Percentiles rank a stretch among this genome's conserved stretches.
These are phyloP conservation scores for Hephaestus fuliginosus DNA, from an alignment of 2,797 vertebrate species.

Conservation along the genomic window DNA sequence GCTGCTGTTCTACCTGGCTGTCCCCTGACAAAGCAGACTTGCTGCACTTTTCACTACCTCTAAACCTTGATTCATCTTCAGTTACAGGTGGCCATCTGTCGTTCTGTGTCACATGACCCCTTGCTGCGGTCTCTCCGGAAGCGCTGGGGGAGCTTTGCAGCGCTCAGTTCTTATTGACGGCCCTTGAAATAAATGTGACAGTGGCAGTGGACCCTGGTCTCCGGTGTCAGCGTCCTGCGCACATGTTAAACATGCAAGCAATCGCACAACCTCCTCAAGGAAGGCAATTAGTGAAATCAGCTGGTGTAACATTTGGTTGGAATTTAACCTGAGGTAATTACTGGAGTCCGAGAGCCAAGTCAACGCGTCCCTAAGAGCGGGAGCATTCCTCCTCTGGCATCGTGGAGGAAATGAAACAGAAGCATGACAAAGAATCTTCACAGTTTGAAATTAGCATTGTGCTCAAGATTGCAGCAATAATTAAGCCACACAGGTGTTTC, in stretches of 20 bases:
- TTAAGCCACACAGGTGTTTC: conserved; percentile 56
- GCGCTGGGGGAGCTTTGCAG: neutral
- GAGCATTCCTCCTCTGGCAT: conserved; percentile 15
- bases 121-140: neutral
- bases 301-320: conserved; percentile 52
- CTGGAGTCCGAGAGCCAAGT: conserved; percentile 24
- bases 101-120: neutral
- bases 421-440: conserved; percentile 37
- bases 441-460: conserved; percentile 17
- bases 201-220: neutral
- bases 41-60: no score
- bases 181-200: neutral
- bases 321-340: conserved; percentile 53
- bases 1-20: no score
- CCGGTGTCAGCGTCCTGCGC: neutral
- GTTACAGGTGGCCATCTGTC: conserved; percentile 11
- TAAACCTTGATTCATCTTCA: neutral
- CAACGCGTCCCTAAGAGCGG: conserved; percentile 30
- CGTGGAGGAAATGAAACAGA: conserved; percentile 1
- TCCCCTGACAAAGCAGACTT: no score
- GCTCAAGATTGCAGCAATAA: conserved; percentile 35
- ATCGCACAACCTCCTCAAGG: neutral
- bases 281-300: conserved; percentile 51
- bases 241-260: neutral
- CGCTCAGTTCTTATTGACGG: neutral